Evolutionary conservation across 2,888 invertebrate genomes (phyloP), one percentile per base, ranked within the genome.

Genomic region (Germaria angustata): DNA sequence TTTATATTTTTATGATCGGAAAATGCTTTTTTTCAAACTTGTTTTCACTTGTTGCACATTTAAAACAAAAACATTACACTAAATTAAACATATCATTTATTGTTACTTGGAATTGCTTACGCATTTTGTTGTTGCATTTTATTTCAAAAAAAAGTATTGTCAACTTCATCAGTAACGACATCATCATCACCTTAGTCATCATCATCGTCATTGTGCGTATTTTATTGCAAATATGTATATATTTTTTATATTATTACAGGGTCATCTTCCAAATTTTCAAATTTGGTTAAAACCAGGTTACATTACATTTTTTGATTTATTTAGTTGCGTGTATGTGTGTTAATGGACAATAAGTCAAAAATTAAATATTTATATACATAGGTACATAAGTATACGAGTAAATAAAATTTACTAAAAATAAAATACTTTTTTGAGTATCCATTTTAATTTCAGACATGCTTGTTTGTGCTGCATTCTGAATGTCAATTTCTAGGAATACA

Each of bases 261-360:
- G 85, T 77, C 85, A 81, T 79, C 75, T 80, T 36, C 68, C 84
- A 77, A 69, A 84, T 80, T 85, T 83, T 84, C 82, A 82, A 82
- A 79, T 82, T 79, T 82, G 82, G 82, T 46, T 22, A 82, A 63
- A 75, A 82, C 82, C 82, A 82, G 82, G 82, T 79, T 75, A 75
- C 69, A 71, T 65, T 81, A 57, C 72, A 46, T 73, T 44, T 20
- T 65, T 55, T 36, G 13, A 20, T 34, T 44, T 32, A 44, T 32
- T 39, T 39, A 22, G 39, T 59, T 59, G n/a, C 39, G 20, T 36
- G 28, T 28, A 13, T n/a, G 17, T 51, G 9, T 66, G 66, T 15
- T 5, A 53, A 53, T 39, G 39, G 39, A 24, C 61, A 63, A 36
- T 69, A 66, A 78, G 36, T 65, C 49, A 57, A 65, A 76, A 46